These are phyloP conservation scores for Lithophane leautieri DNA, from an alignment of 2,888 invertebrate genomes.

Conservation along the genomic window DNA sequence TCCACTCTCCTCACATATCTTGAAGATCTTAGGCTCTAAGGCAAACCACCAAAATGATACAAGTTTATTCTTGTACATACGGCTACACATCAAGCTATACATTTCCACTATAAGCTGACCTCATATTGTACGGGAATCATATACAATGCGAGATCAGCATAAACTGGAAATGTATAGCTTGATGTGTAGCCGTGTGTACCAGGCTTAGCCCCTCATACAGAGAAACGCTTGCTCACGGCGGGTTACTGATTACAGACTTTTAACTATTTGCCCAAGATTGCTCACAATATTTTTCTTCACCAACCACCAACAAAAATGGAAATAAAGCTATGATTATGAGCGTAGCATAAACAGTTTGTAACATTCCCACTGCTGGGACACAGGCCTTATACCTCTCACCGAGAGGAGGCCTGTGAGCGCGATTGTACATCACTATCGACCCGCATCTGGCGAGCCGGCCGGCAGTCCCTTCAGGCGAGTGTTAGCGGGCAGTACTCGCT, in stretches of 20 bases:
- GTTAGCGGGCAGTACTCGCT: neutral
- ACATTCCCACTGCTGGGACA: neutral
- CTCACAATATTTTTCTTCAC: neutral
- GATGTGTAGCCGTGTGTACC: too few relatives aligned
- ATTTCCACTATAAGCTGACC: too few relatives aligned
- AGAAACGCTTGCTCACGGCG: neutral
- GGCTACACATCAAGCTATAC: too few relatives aligned
- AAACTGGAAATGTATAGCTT: too few relatives aligned
- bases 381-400: neutral
- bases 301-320: neutral
- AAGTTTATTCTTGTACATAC: neutral
- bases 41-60: neutral
- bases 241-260: neutral
- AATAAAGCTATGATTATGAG: neutral
- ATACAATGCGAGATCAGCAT: too few relatives aligned
- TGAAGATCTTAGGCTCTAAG: neutral
- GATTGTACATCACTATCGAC: slow-evolving; percentile 1
- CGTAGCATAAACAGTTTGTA: neutral
- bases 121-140: too few relatives aligned
- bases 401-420: neutral
- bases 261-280: neutral
- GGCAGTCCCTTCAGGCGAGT: neutral
- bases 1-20: neutral
- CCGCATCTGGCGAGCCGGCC: neutral
- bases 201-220: neutral